Conservation (phyloP, 2,113 vertebrate species). For the Colius striatus region DNA sequence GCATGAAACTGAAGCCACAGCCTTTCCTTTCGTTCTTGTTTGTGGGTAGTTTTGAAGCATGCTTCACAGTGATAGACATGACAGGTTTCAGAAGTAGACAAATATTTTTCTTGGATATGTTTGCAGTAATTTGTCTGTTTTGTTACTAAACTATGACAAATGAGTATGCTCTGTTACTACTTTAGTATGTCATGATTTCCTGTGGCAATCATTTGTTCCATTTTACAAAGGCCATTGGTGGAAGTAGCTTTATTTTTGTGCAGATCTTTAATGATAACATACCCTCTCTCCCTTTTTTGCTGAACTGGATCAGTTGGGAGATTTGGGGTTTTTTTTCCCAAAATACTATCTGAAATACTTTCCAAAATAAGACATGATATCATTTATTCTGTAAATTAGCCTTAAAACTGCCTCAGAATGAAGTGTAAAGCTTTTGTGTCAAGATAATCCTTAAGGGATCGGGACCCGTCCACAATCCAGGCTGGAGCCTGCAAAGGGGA, state of each 20-base stretch:
- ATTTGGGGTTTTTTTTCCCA: background rate
- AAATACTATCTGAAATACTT: background rate
- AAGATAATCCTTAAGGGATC: background rate
- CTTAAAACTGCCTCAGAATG: background rate
- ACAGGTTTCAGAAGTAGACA: background rate
- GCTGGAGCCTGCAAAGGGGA: background rate
- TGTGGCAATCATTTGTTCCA: background rate
- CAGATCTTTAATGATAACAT: background rate
- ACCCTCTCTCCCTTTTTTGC: background rate
- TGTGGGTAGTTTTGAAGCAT: background rate
- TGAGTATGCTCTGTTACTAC: background rate
- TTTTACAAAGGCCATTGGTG: background rate
- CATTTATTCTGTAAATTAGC: background rate
- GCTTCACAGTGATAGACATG: rapidly evolving
- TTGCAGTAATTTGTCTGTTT: background rate
- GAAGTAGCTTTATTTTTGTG: background rate
- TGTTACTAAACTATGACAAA: background rate
- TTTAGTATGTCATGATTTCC: background rate
- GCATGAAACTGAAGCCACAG: background rate
- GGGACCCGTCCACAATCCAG: rapidly evolving
- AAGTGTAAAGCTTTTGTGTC: background rate
- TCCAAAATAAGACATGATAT: background rate
- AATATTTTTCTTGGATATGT: background rate
- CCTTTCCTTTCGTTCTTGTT: background rate
- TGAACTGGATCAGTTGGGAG: background rate